Conservation (phyloP, 2,797 vertebrate species). For the Hypotaenidia okinawae region DNA sequence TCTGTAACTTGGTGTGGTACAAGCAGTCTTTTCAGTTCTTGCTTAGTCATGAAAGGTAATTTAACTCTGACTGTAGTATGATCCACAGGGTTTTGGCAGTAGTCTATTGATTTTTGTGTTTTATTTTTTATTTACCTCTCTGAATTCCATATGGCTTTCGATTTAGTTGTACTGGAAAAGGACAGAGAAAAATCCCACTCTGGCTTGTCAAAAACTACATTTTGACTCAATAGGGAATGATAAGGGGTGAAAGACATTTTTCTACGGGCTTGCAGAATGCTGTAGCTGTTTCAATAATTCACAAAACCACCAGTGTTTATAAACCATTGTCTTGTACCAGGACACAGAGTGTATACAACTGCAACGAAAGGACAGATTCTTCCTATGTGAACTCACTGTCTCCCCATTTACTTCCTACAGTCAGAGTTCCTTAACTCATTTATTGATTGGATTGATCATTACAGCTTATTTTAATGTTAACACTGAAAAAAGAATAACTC, state of each 20-base stretch:
- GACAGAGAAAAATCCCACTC: slow-evolving; percentile 54
- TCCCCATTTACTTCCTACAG: neutral
- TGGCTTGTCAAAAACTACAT: slow-evolving; percentile 40
- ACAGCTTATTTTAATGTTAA: slow-evolving; percentile 18
- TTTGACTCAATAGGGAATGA: slow-evolving; percentile 35
- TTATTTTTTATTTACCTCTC: slow-evolving; percentile 65
- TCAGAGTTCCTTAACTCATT: neutral
- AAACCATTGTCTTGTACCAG: neutral
- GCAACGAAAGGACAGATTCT: neutral
- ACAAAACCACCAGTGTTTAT: neutral
- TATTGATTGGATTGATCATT: neutral
- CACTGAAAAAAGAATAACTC: neutral
- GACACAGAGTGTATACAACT: neutral
- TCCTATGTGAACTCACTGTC: neutral
- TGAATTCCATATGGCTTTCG: slow-evolving; percentile 54
- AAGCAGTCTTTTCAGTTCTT: neutral
- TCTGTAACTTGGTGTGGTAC: neutral
- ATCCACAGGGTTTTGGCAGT: slow-evolving; percentile 52
- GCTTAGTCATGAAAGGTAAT: slow-evolving; percentile 59
- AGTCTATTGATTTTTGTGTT: slow-evolving; percentile 57
- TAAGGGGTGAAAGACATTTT: slow-evolving; percentile 18
- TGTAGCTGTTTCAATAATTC: slow-evolving; percentile 47
- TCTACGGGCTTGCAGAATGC: neutral
- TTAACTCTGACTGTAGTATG: slow-evolving; percentile 24
- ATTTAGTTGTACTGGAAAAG: slow-evolving; percentile 51